Evolutionary conservation across 2,113 vertebrate species (phyloP).

Genomic region (Cyrtonyx montezumae): DNA sequence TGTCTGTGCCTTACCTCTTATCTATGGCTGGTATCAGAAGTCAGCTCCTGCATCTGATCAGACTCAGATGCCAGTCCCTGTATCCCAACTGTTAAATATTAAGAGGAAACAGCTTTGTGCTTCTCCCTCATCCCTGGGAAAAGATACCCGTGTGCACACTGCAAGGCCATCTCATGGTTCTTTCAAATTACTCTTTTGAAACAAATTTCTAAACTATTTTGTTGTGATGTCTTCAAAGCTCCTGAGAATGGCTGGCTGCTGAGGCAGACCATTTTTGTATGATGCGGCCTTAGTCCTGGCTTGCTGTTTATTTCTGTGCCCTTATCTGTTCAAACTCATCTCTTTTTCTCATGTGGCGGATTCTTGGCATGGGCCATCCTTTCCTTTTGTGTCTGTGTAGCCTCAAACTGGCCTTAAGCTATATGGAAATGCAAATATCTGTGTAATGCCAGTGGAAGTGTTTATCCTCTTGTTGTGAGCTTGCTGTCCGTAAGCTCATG

Average conservation of each 20-base stretch:
- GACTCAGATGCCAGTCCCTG: not conserved
- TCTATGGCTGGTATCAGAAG: not conserved
- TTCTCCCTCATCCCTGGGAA: not conserved
- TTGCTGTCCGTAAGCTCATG: not conserved
- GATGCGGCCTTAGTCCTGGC: not conserved
- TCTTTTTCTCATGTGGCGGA: not conserved
- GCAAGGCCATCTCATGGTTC: not conserved
- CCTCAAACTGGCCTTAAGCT: not conserved
- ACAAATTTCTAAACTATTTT: not conserved
- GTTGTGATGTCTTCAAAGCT: not conserved
- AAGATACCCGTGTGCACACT: not conserved
- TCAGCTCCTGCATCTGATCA: not conserved
- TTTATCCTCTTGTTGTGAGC: not conserved
- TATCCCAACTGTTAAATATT: not conserved
- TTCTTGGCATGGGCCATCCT: not conserved
- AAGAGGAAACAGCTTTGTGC: not conserved
- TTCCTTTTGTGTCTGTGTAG: not conserved
- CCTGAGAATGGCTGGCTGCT: not conserved
- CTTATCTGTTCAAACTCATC: not conserved
- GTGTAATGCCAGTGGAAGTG: not conserved
- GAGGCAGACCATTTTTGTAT: fast-evolving
- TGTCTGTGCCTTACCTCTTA: not conserved
- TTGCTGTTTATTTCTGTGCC: not conserved
- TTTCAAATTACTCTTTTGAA: not conserved
- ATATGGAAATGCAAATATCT: not conserved